Conservation (phyloP, 2,113 vertebrate species). For the Chaetops frenatus region DNA sequence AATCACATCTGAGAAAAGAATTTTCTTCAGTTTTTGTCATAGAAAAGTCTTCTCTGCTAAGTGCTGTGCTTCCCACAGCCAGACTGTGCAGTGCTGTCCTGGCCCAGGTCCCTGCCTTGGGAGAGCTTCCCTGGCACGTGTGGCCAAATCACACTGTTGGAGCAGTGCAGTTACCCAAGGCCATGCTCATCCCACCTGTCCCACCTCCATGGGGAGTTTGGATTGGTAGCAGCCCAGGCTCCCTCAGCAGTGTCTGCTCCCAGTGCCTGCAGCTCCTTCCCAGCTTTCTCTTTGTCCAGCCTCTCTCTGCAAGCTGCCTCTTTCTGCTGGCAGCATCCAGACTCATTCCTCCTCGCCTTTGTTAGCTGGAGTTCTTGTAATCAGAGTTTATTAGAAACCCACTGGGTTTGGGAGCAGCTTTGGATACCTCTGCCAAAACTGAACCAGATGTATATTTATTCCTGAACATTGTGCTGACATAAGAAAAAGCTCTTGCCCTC, state of each 20-base stretch:
- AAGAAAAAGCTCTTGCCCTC: not conserved
- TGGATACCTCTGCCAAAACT: not conserved
- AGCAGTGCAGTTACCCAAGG: not conserved
- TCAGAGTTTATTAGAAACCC: constrained; percentile 1
- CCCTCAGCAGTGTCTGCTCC: not conserved
- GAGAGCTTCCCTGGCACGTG: not conserved
- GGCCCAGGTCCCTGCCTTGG: no score
- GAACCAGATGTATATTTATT: not conserved
- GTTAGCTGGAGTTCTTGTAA: not conserved
- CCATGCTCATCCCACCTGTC: accelerated
- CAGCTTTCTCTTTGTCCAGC: not conserved
- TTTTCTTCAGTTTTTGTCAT: not conserved
- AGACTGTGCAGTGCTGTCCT: not conserved
- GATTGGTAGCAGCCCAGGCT: not conserved
- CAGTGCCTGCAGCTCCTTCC: not conserved
- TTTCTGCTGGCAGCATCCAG: not conserved
- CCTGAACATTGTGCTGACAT: not conserved
- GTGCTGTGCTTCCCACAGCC: not conserved
- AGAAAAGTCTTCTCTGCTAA: not conserved
- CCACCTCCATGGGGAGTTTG: not conserved
- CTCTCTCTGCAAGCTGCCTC: not conserved
- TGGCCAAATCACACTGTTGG: accelerated
- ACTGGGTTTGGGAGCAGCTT: constrained; percentile 3
- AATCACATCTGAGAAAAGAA: not conserved
- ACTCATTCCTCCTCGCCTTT: not conserved